Conservation (phyloP, 1,140 invertebrate genomes). For the Lepidurus apus region DNA sequence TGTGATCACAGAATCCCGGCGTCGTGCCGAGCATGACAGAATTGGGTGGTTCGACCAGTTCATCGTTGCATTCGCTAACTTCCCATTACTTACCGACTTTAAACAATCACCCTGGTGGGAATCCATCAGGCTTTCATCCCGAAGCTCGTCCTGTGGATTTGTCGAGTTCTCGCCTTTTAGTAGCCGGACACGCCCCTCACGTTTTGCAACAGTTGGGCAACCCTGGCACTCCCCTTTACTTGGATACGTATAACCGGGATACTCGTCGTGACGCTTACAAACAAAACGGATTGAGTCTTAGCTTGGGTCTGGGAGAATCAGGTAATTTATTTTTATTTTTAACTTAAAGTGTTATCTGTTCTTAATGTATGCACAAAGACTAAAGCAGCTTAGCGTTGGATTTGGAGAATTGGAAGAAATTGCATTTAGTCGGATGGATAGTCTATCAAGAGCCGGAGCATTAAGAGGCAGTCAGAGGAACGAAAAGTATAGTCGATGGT, state of each 20-base stretch:
- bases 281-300: constrained; percentile 35
- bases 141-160: constrained; percentile 39
- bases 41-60: background rate
- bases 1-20: constrained; percentile 25
- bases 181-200: constrained; percentile 27
- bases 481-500: background rate
- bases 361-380: no score
- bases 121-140: constrained; percentile 22
- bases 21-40: constrained; percentile 34
- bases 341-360: background rate
- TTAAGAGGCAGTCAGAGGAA: background rate
- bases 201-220: constrained; percentile 29
- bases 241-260: constrained; percentile 22
- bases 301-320: constrained; percentile 30
- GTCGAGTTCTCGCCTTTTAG: constrained; percentile 37
- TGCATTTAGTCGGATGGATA: background rate
- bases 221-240: constrained; percentile 24
- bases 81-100: constrained; percentile 27
- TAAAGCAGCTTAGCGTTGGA: background rate
- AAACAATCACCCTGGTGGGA: background rate
- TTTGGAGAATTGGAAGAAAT: background rate
- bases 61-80: constrained; percentile 20
- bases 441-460: background rate
- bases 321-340: background rate
- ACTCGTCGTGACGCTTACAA: constrained; percentile 31